Evolutionary conservation across 1,140 invertebrate species (phyloP), one percentile per base, ranked within the genome.

Genomic region (Riptortus pedestris): DNA sequence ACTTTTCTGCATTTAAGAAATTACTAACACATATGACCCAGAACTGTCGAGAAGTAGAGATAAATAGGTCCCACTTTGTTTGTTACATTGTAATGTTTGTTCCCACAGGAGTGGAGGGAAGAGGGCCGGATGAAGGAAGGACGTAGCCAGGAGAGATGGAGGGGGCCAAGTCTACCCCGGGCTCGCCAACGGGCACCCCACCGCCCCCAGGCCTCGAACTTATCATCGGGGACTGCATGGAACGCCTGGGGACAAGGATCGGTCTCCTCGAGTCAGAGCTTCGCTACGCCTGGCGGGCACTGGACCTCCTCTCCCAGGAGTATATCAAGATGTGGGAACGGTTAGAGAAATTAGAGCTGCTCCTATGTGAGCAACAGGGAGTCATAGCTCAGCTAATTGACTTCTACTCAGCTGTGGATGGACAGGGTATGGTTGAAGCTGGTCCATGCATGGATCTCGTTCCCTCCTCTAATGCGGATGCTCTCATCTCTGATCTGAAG

Each of bases 271-370:
- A 94, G 74, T 90, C 89, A 0, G 91, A 95, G 74, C 77, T 95
- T 20, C 87, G 90, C 67, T 93, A 91, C 71, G 91, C 91, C 0
- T 95, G 91, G 91, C 80, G 90, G 66, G 90, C 91, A 1, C 76
- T 96, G 60, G 91, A 94, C 72, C 79, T 94, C 38, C 80, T 96
- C 5, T 93, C 90, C 20, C 88, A 90, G 69, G 92, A 95, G 73
- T 95, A 93, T 70, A 87, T 92, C 16, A 90, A 91, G 72, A 95
- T 96, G 85, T 94, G 91, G 91, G 87, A 91, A 72, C 79, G 90
- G 60, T 78, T 96, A 52, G 91, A 96, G 71, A 91, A 92, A 74
- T 76, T 94, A n/a, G 92, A 96, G 74, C 83, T 87, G 43, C 80
- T 95, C 48, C 78, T 94, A 0, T 87, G 85, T 70, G 90, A 94